Conservation (phyloP, 2,888 invertebrate genomes). For the Parnassius mnemosyne region DNA sequence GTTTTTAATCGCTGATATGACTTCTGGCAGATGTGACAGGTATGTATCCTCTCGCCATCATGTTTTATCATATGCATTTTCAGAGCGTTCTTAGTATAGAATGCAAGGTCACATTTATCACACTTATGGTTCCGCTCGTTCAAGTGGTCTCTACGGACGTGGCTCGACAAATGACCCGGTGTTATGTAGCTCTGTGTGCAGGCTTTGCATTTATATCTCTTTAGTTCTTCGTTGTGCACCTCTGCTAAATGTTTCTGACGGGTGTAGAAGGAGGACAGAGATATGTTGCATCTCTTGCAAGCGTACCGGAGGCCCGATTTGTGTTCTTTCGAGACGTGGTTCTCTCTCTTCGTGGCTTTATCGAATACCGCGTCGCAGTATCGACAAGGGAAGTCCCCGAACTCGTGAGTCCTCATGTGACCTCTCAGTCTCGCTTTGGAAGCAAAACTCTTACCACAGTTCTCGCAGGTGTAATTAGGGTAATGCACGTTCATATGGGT, state of each 20-base stretch:
- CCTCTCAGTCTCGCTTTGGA: constrained; percentile 72
- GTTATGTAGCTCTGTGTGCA: constrained; percentile 74
- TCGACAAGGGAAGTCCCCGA: constrained; percentile 65
- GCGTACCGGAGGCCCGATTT: constrained; percentile 67
- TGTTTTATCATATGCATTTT: constrained; percentile 81
- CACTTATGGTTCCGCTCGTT: constrained; percentile 74
- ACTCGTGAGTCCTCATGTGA: constrained; percentile 76
- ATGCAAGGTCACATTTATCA: constrained; percentile 74
- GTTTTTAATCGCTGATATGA: constrained; percentile 73
- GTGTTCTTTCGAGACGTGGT: constrained; percentile 71
- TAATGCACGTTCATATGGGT: constrained; percentile 78
- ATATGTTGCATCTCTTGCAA: constrained; percentile 66
- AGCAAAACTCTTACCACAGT: constrained; percentile 77
- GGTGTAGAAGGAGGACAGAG: constrained; percentile 66
- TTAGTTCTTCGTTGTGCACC: constrained; percentile 69
- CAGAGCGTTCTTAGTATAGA: constrained; percentile 76
- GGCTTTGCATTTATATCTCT: constrained; percentile 70
- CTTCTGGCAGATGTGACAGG: constrained; percentile 74
- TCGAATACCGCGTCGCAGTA: constrained; percentile 67
- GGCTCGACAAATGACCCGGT: constrained; percentile 68
- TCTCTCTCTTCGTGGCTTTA: constrained; percentile 66
- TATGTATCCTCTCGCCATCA: constrained; percentile 74
- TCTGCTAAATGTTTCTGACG: constrained; percentile 71
- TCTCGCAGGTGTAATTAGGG: constrained; percentile 74
- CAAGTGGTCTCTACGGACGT: constrained; percentile 67